These are phyloP conservation scores for Acheta domesticus DNA, from an alignment of 2,888 invertebrate genomes.

Conservation along the genomic window DNA sequence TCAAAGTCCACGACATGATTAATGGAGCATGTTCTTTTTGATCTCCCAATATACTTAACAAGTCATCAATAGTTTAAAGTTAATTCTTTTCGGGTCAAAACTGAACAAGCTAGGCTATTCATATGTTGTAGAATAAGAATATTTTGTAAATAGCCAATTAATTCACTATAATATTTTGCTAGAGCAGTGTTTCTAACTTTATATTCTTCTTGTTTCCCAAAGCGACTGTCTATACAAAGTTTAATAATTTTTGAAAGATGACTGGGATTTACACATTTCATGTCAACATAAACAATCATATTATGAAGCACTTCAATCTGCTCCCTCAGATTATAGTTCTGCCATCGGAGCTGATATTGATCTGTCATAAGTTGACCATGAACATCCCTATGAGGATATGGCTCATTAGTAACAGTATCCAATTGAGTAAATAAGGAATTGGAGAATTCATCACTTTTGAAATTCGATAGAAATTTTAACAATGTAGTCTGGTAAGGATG, in stretches of 20 bases:
- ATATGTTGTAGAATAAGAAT: not conserved
- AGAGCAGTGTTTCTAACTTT: not conserved
- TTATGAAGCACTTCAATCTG: conserved; percentile 23
- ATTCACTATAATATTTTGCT: not conserved
- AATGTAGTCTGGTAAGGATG: not conserved
- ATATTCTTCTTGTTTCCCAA: conserved; percentile 1
- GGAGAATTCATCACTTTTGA: not conserved
- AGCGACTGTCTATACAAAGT: not conserved
- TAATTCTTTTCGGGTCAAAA: not conserved
- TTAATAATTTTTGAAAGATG: not conserved
- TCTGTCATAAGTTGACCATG: conserved; percentile 22
- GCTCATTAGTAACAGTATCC: not conserved
- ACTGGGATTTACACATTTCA: not conserved
- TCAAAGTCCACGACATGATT: not conserved
- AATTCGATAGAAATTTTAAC: not conserved
- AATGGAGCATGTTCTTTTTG: not conserved
- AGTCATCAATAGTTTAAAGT: not conserved
- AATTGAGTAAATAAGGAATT: not conserved
- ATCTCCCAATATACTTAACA: not conserved
- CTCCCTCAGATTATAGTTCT: conserved; percentile 20
- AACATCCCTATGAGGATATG: not conserved
- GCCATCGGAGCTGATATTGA: not conserved
- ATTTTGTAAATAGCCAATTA: conserved; percentile 1
- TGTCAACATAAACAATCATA: not conserved
- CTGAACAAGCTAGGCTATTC: not conserved